phyloP scores from a whole-genome alignment of 2,113 vertebrate species.

The Sylvia atricapilla region DNA sequence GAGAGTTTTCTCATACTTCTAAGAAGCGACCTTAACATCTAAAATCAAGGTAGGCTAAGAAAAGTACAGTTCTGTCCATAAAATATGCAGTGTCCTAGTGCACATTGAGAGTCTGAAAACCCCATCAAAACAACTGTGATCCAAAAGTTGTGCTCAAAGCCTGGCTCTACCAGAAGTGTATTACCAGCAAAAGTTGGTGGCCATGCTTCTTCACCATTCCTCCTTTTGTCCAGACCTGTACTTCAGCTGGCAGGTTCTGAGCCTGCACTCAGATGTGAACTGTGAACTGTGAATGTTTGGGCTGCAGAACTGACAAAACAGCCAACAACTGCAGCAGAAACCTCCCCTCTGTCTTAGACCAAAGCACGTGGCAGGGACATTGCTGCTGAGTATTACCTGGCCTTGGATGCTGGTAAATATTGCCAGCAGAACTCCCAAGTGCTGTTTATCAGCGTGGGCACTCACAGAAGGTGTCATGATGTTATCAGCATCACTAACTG shows the following conservation, averaged over 20 bases:
- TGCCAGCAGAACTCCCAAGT: neutral
- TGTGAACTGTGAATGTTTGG: neutral
- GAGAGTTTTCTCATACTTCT: neutral
- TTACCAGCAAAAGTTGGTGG: neutral
- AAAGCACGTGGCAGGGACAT: neutral
- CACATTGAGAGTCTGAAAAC: neutral
- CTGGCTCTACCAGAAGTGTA: neutral
- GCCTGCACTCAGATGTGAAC: neutral
- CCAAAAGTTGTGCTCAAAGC: neutral
- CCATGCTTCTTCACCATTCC: neutral
- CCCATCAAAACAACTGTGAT: neutral
- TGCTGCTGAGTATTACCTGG: neutral
- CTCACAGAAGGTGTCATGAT: neutral
- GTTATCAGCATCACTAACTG: neutral
- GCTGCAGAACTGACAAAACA: neutral
- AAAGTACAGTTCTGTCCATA: neutral
- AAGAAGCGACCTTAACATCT: neutral
- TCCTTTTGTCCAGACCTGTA: neutral
- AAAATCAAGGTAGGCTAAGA: neutral
- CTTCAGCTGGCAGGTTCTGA: neutral
- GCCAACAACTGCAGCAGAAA: neutral
- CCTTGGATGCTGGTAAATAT: neutral
- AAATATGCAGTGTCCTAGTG: rapidly evolving
- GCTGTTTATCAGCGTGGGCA: neutral
- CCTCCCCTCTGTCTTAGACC: neutral